Percentiles rank a stretch among this genome's conserved stretches.
Evolutionary conservation across 2,888 invertebrate species (phyloP).

Genomic region (Zaprionus bogoriensis): DNA sequence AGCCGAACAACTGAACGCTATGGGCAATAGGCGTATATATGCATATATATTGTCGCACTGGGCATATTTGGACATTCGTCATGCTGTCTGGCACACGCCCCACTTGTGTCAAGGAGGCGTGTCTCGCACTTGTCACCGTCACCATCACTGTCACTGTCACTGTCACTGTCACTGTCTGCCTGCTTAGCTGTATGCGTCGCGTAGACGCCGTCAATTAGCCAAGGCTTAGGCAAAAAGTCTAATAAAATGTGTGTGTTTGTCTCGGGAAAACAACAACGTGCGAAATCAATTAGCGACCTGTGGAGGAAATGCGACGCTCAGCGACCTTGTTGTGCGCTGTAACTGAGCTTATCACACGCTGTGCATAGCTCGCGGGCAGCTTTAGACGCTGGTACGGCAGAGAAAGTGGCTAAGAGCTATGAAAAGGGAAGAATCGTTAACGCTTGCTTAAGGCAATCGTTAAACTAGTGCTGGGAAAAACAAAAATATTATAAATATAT

Average conservation of each 20-base stretch:
- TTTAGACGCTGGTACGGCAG: too few relatives aligned
- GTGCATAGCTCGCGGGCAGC: background rate
- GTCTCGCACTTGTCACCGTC: constrained; percentile 20
- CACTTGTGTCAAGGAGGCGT: constrained; percentile 28
- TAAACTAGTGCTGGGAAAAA: too few relatives aligned
- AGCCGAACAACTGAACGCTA: constrained; percentile 19
- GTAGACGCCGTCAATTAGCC: constrained; percentile 22
- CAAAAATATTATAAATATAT: too few relatives aligned
- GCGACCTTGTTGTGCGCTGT: constrained; percentile 12
- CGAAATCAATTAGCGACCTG: constrained; percentile 37
- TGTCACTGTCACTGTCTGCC: background rate
- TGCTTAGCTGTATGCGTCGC: too few relatives aligned
- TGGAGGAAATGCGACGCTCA: constrained; percentile 34
- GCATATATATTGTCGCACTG: too few relatives aligned
- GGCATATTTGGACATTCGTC: constrained; percentile 37
- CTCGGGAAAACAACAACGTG: constrained; percentile 41
- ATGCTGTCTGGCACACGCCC: constrained; percentile 21
- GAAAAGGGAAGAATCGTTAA: too few relatives aligned
- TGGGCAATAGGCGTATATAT: too few relatives aligned
- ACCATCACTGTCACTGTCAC: too few relatives aligned
- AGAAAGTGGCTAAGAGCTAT: too few relatives aligned
- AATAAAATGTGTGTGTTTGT: constrained; percentile 28
- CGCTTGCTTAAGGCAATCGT: too few relatives aligned
- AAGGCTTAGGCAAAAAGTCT: constrained; percentile 24
- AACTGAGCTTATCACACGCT: constrained; percentile 21